phyloP scores from a whole-genome alignment of 2,888 invertebrate genomes.

The Mechanitis messenoides region DNA sequence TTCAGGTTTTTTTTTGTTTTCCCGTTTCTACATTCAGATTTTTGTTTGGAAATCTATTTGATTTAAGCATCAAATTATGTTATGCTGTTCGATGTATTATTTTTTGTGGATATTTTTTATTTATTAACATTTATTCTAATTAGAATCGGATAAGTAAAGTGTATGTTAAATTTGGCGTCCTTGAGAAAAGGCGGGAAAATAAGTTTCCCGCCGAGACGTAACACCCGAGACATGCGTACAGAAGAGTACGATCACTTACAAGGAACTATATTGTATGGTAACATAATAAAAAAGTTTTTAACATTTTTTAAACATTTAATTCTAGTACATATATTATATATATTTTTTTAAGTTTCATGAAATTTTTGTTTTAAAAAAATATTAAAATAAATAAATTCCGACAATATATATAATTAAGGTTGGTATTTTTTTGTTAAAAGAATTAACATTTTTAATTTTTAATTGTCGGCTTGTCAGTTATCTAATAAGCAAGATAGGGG shows the following conservation, averaged over 20 bases:
- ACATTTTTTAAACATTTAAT: not conserved
- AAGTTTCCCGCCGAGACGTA: constrained; percentile 66
- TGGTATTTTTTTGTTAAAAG: not conserved
- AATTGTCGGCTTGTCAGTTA: constrained; percentile 13
- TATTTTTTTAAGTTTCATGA: not conserved
- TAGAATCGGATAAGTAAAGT: constrained; percentile 54
- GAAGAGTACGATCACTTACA: constrained; percentile 35
- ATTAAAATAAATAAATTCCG: no score
- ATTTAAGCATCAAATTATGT: constrained; percentile 1
- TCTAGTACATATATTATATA: no score
- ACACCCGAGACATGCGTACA: constrained; percentile 63
- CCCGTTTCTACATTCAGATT: not conserved
- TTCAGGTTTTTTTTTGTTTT: constrained; percentile 10
- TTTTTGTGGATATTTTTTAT: not conserved
- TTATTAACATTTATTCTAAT: constrained; percentile 38
- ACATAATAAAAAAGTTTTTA: constrained; percentile 13
- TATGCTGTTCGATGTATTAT: not conserved
- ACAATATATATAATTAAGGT: not conserved
- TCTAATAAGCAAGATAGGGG: constrained; percentile 12
- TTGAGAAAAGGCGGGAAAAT: constrained; percentile 70
- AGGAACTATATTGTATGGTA: constrained; percentile 16
- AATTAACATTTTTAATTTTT: not conserved
- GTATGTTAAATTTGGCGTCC: constrained; percentile 48
- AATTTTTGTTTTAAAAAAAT: no score
- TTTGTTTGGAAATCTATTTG: not conserved